Percentiles rank a stretch among this genome's conserved stretches.
Evolutionary conservation across 1,140 invertebrate species (phyloP).

Genomic region (Anastrepha obliqua): DNA sequence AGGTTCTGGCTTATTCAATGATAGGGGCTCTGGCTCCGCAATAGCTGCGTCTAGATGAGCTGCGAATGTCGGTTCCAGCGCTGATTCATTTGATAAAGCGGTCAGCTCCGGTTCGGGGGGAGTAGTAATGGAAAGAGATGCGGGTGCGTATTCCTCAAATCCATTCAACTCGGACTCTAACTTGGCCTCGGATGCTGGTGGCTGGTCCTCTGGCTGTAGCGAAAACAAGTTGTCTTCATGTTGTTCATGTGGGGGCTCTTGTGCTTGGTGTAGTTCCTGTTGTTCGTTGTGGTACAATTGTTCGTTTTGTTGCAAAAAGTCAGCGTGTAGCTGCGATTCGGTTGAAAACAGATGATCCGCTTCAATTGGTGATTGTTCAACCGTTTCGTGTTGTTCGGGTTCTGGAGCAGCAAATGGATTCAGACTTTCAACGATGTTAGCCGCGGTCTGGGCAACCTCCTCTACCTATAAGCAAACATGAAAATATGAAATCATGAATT

Average conservation of each 20-base stretch:
- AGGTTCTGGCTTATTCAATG: no score
- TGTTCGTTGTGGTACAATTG: constrained; percentile 27
- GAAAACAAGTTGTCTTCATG: background rate
- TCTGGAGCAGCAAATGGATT: constrained; percentile 42
- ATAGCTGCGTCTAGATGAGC: background rate
- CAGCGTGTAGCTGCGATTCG: constrained; percentile 10
- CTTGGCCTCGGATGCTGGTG: background rate
- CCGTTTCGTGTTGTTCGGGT: constrained; percentile 19
- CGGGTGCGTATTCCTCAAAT: background rate
- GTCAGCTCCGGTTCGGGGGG: constrained; percentile 1
- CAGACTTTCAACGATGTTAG: constrained; percentile 29
- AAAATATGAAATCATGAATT: background rate
- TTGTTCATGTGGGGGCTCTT: background rate
- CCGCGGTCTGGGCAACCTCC: constrained; percentile 31
- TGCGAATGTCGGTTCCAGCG: background rate
- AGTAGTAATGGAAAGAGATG: background rate
- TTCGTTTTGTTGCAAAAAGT: constrained; percentile 49
- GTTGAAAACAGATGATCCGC: background rate
- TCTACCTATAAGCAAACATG: constrained; percentile 34
- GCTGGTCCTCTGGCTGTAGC: background rate
- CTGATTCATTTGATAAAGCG: constrained; percentile 41
- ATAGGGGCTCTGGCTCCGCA: background rate
- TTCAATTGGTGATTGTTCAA: constrained; percentile 7
- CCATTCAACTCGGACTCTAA: background rate
- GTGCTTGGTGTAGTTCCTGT: background rate